Base-by-base conservation (phyloP, 2,888 invertebrate genomes). In the Apamea crenata region DNA sequence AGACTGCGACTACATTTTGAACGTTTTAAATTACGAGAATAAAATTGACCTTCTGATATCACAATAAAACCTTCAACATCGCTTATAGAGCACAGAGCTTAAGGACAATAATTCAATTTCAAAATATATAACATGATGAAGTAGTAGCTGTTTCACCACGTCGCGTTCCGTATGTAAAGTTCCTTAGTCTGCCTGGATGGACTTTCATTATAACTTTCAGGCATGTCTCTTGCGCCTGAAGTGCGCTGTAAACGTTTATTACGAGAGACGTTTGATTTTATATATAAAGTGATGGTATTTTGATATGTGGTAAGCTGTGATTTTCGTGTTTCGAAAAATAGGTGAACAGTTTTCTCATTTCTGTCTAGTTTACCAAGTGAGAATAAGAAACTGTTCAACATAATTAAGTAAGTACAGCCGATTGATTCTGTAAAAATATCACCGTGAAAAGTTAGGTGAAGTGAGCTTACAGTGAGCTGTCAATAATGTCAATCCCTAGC, bases 131-230 rank as follows among this genome's bases (percentile, higher is more conserved):
- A 71, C 63, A 40, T 65, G 63, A 63, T 59, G 47, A 74, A 74
- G 66, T 66, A 32, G 44, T n/a, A 36, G 69, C 83, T 61, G 77
- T 74, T 29, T 50, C 70, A 61, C 25, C 66, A 65, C 66, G n/a
- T 29, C 12, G 6, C 65, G 71, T 75, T 68, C 29, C 72, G 63
- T 77, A 77, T 86, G 77, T 65, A 77, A 83, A 84, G 87, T 86
- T 65, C 63, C 71, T 25, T 25, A 63, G 69, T 71, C 71, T 53
- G 71, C 66, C 67, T 32, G 67, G 67, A 75, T 63, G 32, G 82
- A 81, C 82, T 81, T 81, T 82, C 63, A 86, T 81, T 81, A 75
- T 53, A 83, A 86, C 61, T 86, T 76, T n/a, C 21, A 56, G 61
- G 63, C 77, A 66, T 71, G 71, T 59, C 74, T 59, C 50, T 2